Evolutionary conservation across 1,140 invertebrate genomes (phyloP), one percentile per base, ranked within the genome.

Genomic region (Steinernema feltiae): DNA sequence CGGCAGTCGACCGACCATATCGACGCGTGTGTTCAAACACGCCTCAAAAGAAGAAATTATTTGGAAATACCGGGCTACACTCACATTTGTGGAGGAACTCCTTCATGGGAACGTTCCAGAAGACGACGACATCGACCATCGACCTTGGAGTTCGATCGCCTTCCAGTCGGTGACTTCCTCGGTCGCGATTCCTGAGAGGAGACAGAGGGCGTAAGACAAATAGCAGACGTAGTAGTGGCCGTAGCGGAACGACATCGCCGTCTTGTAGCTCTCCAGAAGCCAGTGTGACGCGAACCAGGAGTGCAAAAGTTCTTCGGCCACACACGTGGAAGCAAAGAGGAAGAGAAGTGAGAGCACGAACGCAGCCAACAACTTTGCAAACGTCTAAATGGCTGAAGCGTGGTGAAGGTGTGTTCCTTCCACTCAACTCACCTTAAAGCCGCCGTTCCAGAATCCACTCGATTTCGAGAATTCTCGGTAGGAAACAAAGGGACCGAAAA

Each of bases 31-130:
- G 89, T 83, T 91, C 90, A 85, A 95, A 96, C 32, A 95, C 41
- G 35, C 74, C 74, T 76, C 24, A 35, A 76, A 35, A 78, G 89
- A 89, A 83, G 82, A 80, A 84, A 80, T 69, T 79, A 81, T 69
- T 74, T 76, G 18, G 79, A 48, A 69, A 71, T 48, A 78, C 71
- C 15, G 29, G 30, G 70, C 70, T 24, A 41, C 72, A 69, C 24
- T 21, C 53, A 78, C 35, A 81, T 35, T 35, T 63, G n/a, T 69
- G 46, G 0, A 98, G 89, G 93, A 94, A 98, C 73, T 90, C 89
- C 87, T 98, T 95, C 93, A 97, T 97, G 1, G 95, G 94, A 75
- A 94, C 90, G 87, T 98, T 97, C 96, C 96, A 98, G 85, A 91
- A 92, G 32, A 93, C 90, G 0, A 97, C 95, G 35, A 97, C 93